A percentile compares a stretch with the other conserved stretches of the same genome.
Evolutionary conservation across 2,888 invertebrate species (phyloP).

Genomic region (Chaetogeoica ovagalla): DNA sequence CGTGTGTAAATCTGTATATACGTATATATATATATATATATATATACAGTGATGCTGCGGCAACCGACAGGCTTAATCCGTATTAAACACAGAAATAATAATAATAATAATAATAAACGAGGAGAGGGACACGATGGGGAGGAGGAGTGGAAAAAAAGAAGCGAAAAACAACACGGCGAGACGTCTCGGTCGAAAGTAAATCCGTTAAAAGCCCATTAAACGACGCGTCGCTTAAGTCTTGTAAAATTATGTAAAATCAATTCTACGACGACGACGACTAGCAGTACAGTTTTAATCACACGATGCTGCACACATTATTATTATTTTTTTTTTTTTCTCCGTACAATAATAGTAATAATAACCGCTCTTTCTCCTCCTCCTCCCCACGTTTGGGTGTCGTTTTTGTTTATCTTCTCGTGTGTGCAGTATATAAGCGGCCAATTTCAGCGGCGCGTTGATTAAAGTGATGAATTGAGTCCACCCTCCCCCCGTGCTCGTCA

Average conservation of each 20-base stretch:
- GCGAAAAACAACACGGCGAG: constrained; percentile 36
- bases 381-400: too few relatives aligned
- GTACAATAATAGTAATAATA: too few relatives aligned
- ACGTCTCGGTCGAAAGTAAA: constrained; percentile 29
- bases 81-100: constrained; percentile 46
- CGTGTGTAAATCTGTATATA: background rate
- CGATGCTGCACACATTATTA: too few relatives aligned
- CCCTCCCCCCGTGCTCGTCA: too few relatives aligned
- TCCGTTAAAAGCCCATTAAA: constrained; percentile 51
- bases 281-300: background rate
- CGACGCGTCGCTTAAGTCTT: constrained; percentile 32
- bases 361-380: too few relatives aligned
- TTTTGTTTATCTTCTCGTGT: too few relatives aligned
- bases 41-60: background rate
- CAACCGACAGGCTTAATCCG: constrained; percentile 30
- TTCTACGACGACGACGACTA: background rate
- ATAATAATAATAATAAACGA: background rate
- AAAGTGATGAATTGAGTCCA: too few relatives aligned
- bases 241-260: background rate
- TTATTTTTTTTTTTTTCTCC: too few relatives aligned
- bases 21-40: background rate
- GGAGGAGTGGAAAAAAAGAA: background rate
- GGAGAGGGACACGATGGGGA: background rate
- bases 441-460: too few relatives aligned
- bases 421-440: too few relatives aligned